Evolutionary conservation across 2,797 vertebrate species (phyloP).

Genomic region (Halcyon badia): DNA sequence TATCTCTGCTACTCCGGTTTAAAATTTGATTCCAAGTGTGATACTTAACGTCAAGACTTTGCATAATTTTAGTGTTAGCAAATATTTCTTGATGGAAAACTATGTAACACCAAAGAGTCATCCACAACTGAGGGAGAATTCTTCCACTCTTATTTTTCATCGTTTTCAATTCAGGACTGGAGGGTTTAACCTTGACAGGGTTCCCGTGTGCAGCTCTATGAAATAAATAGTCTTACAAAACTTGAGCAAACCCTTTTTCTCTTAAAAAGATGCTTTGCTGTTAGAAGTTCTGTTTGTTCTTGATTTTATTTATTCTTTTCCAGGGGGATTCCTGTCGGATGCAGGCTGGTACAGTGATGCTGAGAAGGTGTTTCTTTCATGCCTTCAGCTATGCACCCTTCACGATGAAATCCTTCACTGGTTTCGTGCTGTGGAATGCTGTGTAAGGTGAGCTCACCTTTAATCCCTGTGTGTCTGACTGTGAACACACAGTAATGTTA

Average conservation of each 20-base stretch:
- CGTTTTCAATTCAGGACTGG: neutral
- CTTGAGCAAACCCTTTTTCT: neutral
- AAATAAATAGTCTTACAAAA: neutral
- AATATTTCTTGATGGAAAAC: neutral
- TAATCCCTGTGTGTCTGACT: neutral
- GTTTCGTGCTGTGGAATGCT: conserved; percentile 97
- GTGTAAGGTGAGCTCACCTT: conserved; percentile 88
- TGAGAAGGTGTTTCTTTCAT: conserved; percentile 97
- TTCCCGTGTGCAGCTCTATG: neutral
- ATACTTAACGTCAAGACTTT: neutral
- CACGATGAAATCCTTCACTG: conserved; percentile 97
- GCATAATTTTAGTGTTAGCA: neutral
- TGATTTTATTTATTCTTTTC: neutral
- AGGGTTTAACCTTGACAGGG: neutral
- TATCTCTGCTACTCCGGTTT: neutral
- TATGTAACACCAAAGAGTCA: neutral
- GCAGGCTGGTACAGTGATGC: conserved; percentile 99
- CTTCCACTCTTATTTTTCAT: neutral
- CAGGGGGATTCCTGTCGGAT: conserved; percentile 97
- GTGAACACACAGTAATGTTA: neutral
- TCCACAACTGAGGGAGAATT: neutral
- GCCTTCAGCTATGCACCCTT: conserved; percentile 95
- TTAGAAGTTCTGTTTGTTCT: neutral
- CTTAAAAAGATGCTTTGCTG: neutral
- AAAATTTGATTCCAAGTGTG: neutral